Evolutionary conservation across 2,797 vertebrate species (phyloP), one percentile per base, ranked within the genome.

Genomic region (Myotis vivesi): DNA sequence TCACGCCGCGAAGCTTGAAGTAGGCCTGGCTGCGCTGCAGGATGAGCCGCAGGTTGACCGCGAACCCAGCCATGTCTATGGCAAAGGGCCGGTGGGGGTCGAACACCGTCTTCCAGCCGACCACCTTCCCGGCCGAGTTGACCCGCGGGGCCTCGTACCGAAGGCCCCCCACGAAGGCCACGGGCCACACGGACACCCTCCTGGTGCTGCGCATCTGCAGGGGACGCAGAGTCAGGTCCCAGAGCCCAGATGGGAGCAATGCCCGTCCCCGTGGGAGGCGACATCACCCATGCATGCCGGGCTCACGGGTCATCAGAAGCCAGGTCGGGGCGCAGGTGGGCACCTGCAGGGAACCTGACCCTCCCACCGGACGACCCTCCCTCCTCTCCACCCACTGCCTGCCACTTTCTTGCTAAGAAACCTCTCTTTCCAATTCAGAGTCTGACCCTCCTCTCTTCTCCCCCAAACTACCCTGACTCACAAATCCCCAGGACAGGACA

Each of bases 11-110:
- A 73, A 99, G 98, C 96, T 99, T 99, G 98, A 99, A 99, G 98
- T 99, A 99, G 4, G 99, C 99, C 98, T 99, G 99, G 28, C 99
- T 99, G 97, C 99, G 98, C 98, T 99, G 99, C 51, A 99, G 99
- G 89, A 99, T 99, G 91, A 99, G 99, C 30, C 99, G 97, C 94
- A 99, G 98, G 98, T 99, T 99, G 98, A 99, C 99, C 0, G 99
- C 99, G 17, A 99, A 99, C 41, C 99, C 99, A 0, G 99, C 99
- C 99, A 99, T 99, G 99, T 99, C 99, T n/a, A 99, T 99, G 51
- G 99, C 99, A 44, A 99, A 99, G 8, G 99, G 99, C 9, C 99
- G 99, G 69, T 99, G 99, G 0, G 99, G 99, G 97, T 99, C 99
- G 30, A 99, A 99, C 82, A 99, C 99, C 0, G 99, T 99, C 98